Conservation (phyloP, 2,888 invertebrate species). For the Tiliacea aurago region DNA sequence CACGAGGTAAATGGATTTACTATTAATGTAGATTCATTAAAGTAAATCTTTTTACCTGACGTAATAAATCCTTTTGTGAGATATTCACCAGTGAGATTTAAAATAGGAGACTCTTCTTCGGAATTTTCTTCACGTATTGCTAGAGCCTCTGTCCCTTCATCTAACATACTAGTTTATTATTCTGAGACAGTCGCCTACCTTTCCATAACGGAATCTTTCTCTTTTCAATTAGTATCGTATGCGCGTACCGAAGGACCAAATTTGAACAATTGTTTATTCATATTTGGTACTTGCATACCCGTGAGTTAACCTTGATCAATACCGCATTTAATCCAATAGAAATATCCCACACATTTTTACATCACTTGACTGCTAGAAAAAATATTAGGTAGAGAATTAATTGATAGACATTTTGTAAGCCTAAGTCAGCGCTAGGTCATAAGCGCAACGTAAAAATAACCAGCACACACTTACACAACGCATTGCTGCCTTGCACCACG, state of each 20-base stretch:
- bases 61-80: neutral
- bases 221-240: neutral
- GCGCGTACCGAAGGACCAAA: neutral
- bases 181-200: neutral
- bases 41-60: too few relatives aligned
- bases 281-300: neutral
- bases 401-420: conserved; percentile 57
- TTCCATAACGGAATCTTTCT: neutral
- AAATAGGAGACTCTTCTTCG: neutral
- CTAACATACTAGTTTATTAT: neutral
- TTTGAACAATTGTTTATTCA: neutral
- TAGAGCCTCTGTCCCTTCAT: neutral
- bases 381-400: conserved; percentile 31
- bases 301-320: neutral
- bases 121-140: neutral
- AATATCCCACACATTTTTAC: neutral
- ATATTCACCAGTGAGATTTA: neutral
- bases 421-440: conserved; percentile 35
- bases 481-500: conserved; percentile 40
- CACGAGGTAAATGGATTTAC: neutral
- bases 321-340: neutral
- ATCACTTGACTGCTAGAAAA: conserved; percentile 15
- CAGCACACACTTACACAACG: conserved; percentile 51
- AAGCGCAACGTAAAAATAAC: conserved; percentile 50
- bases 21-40: neutral